Evolutionary conservation across 2,888 invertebrate genomes (phyloP).

Genomic region (Xiphydria camelus): DNA sequence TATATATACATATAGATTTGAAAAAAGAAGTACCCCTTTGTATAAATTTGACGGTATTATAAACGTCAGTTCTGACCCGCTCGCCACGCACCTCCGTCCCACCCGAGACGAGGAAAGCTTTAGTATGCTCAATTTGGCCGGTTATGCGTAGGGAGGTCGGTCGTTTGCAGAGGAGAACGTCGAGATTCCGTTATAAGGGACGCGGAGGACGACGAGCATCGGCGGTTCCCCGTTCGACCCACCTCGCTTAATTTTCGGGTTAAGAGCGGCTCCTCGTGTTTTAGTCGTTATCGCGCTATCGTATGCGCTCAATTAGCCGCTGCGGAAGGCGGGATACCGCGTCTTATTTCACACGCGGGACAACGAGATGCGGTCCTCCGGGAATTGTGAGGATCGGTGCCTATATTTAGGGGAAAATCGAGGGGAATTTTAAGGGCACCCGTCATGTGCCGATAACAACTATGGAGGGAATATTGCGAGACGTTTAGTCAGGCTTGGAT

Average conservation of each 20-base stretch:
- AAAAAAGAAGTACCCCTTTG: neutral
- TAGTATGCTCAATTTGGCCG: neutral
- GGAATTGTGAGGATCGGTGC: too few relatives aligned
- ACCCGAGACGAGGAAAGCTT: neutral
- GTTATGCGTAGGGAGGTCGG: neutral
- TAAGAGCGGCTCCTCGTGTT: slow-evolving; percentile 22
- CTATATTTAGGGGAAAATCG: too few relatives aligned
- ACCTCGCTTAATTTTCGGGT: slow-evolving; percentile 31
- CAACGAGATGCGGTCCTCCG: too few relatives aligned
- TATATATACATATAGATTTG: neutral
- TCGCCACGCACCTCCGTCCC: neutral
- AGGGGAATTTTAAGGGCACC: too few relatives aligned
- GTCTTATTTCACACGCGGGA: too few relatives aligned
- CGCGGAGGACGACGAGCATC: slow-evolving; percentile 2
- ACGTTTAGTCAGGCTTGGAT: too few relatives aligned
- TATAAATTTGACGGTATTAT: neutral
- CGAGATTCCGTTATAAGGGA: neutral
- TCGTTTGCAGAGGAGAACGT: neutral
- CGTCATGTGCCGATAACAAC: too few relatives aligned
- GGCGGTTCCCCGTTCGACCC: slow-evolving; percentile 19
- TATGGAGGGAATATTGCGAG: too few relatives aligned
- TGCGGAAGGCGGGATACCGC: too few relatives aligned
- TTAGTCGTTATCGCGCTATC: slow-evolving; percentile 18
- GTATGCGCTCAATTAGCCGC: slow-evolving; percentile 18
- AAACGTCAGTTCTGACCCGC: too few relatives aligned